Evolutionary conservation across 2,888 invertebrate genomes (phyloP), one percentile per base, ranked within the genome.

Genomic region (Epirrita christyi): DNA sequence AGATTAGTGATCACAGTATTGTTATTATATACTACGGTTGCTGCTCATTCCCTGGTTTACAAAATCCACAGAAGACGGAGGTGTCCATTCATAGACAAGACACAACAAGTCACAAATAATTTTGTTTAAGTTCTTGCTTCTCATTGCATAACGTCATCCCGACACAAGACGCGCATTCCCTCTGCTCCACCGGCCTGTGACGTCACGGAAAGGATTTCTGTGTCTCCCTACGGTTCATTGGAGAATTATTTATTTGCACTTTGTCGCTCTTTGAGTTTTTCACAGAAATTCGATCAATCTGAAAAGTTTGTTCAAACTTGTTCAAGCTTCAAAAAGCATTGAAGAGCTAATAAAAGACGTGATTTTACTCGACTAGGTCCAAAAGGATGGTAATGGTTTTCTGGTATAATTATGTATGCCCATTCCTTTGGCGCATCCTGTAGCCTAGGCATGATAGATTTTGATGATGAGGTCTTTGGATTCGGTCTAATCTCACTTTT

Each of bases 221-320:
- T 65, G 67, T 67, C 65, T 45, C 47, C 56, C 34, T 42, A 28
- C 61, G 63, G 47, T 61, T 59, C 63, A 53, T 37, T 38, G 60
- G 46, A 49, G 63, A 63, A 66, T 66, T 66, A 66, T 66, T 66
- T 66, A 66, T 66, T 65, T 63, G 59, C 45, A 41, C 55, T 61
- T 51, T 51, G 57, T 46, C 38, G 53, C 61, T 62, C 58, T 60
- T 63, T 55, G 51, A 66, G 48, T 61, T 55, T 55, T 38, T 14
- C 44, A 29, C 36, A 37, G 29, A 55, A 50, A 59, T 59, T 55
- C 42, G 42, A 55, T 49, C 29, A 49, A 47, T 41, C 15, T 34
- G 11, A 27, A 42, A 50, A 44, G 37, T 44, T 38, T 28, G 6
- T 11, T 8, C 10, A 36, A 9, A 32, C 2, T 32, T 42, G 9